Conservation (phyloP, 2,113 vertebrate species). For the Pachyramphus minor region DNA sequence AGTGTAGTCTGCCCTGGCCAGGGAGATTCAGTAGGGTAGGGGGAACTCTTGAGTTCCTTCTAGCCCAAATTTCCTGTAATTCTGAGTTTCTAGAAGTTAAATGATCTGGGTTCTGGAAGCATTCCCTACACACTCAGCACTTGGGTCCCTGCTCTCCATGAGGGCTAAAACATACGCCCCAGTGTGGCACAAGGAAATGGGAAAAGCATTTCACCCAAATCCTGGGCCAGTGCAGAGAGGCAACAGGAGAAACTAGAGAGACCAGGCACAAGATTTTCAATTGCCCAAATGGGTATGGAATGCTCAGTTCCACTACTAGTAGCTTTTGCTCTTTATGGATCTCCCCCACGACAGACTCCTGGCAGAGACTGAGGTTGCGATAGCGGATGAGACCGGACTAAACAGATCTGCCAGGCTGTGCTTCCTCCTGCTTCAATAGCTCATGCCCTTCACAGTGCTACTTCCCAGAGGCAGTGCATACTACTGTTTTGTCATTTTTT, state of each 20-base stretch:
- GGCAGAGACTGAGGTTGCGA: neutral
- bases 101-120: neutral
- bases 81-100: neutral
- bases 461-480: neutral
- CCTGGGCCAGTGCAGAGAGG: neutral
- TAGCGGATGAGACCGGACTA: neutral
- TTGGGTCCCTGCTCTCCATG: neutral
- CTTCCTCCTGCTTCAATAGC: neutral
- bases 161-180: neutral
- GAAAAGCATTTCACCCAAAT: neutral
- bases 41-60: neutral
- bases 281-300: neutral
- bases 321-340: neutral
- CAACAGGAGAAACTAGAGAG: neutral
- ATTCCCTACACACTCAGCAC: fast-evolving
- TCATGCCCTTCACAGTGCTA: neutral
- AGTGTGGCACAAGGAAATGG: neutral
- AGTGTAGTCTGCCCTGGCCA: neutral
- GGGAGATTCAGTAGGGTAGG: neutral
- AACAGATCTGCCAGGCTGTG: neutral
- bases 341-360: too few species aligned
- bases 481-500: neutral
- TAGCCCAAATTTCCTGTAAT: neutral
- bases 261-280: neutral
- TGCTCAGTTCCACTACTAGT: neutral